Percentiles rank a stretch among this genome's conserved stretches.
These are phyloP conservation scores for Colletes latitarsis DNA, from an alignment of 1,140 invertebrate genomes.

Conservation along the genomic window DNA sequence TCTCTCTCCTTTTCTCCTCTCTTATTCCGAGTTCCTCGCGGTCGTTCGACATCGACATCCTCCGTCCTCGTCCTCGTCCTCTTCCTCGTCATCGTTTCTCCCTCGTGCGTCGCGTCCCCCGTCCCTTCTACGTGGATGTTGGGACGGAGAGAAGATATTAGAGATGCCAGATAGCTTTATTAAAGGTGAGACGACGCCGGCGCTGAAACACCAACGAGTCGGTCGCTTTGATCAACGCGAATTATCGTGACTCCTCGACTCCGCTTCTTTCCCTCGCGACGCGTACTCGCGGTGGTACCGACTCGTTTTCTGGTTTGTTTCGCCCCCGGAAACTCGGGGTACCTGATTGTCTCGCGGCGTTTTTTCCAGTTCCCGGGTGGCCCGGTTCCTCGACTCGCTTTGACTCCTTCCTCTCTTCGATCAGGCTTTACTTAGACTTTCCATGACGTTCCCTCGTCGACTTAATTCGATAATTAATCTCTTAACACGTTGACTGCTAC, in stretches of 20 bases:
- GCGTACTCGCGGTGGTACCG: background rate
- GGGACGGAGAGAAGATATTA: slow-evolving; percentile 65
- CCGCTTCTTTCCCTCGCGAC: slow-evolving; percentile 9
- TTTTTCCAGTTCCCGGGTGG: background rate
- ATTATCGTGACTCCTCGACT: slow-evolving; percentile 64
- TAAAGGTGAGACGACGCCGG: slow-evolving; percentile 70
- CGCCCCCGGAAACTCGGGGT: background rate
- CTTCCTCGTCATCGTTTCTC: slow-evolving; percentile 11
- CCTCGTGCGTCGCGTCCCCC: slow-evolving; percentile 4
- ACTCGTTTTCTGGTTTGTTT: slow-evolving; percentile 24
- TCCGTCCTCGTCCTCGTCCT: background rate
- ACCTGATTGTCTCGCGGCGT: slow-evolving; percentile 32
- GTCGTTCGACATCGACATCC: slow-evolving; percentile 1
- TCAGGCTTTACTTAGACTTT: background rate
- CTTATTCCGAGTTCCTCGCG: slow-evolving; percentile 9
- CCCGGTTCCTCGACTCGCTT: background rate
- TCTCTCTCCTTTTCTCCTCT: slow-evolving; percentile 25
- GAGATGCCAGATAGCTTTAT: slow-evolving; percentile 77
- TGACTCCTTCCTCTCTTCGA: background rate
- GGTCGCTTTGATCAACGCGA: slow-evolving; percentile 74
- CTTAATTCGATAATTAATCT: background rate
- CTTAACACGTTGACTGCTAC: no score
- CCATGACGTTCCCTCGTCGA: background rate
- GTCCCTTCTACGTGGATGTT: slow-evolving; percentile 20
- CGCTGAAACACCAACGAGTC: slow-evolving; percentile 68